Evolutionary conservation across 2,888 invertebrate genomes (phyloP), one percentile per base, ranked within the genome.

Genomic region (Cinara cedri): DNA sequence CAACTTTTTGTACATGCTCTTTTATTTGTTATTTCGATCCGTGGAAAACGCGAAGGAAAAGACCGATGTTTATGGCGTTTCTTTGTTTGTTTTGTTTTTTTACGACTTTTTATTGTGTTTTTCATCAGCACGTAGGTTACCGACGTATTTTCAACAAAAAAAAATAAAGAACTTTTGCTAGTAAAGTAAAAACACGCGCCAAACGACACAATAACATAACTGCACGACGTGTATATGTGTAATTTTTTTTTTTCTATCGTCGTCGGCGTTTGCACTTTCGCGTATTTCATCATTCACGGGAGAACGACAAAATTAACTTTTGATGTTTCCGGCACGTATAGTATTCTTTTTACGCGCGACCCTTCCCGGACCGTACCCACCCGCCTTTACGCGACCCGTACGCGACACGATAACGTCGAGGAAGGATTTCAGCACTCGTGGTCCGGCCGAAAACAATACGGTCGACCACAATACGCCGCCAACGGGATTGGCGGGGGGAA

Each of bases 111-210:
- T 66, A 46, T 11, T n/a, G 24, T 49, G 24, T 26, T 14, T 60
- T 60, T 60, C 9, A 60, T 60, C 26, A n/a, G n/a, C n/a, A 26
- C 26, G 26, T 26, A 16, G 26, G 34, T 6, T 34, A 34, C 6
- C 19, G 51, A 34, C 24, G 19, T 51, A 6, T 6, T 26, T 51
- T 51, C n/a, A n/a, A 44, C 55, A 66, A 24, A 66, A n/a, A 9
- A 57, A 21, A 19, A 10, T 4, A 34, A 42, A 63, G 4, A 46
- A 10, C 16, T n/a, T 21, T 65, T 46, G 19, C 51, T 70, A 26
- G 51, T 14, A 54, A 70, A 68, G n/a, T 51, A 44, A 72, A 57
- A 16, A 71, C 34, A 6, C 34, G 6, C 34, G 34, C 34, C 34
- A 6, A 4, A 34, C 34, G 24, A 26, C 4, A 51, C 19, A n/a